phyloP scores from a whole-genome alignment of 1,140 invertebrate genomes.

The Ceratina japonica region DNA sequence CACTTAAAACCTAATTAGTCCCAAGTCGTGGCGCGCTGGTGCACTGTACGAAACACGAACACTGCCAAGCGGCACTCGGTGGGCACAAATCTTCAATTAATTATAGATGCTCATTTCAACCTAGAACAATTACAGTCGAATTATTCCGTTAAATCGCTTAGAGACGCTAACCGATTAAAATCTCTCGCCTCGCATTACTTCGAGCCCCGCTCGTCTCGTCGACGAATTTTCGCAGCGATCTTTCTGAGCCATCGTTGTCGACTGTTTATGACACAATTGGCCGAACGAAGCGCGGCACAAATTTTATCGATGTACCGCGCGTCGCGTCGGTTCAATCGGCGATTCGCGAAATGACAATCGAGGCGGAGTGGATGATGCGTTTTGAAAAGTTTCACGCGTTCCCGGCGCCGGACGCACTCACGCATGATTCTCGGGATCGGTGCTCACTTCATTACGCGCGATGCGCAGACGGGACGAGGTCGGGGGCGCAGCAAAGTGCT shows the following conservation, averaged over 20 bases:
- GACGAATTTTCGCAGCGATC: no score
- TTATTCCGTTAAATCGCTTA: neutral
- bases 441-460: constrained; percentile 52
- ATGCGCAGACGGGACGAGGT: neutral
- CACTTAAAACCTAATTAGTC: constrained; percentile 61
- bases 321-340: neutral
- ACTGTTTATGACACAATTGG: no score
- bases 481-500: constrained; percentile 59
- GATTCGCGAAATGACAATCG: constrained; percentile 19
- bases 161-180: neutral
- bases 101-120: constrained; percentile 32
- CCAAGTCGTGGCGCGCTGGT: constrained; percentile 27
- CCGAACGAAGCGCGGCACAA: neutral
- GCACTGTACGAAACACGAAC: constrained; percentile 41
- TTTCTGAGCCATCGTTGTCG: no score
- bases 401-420: neutral
- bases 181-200: neutral
- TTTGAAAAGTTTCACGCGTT: constrained; percentile 13
- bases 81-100: constrained; percentile 48
- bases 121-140: constrained; percentile 33
- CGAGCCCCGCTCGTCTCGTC: no score
- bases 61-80: constrained; percentile 30
- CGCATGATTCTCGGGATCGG: constrained; percentile 7
- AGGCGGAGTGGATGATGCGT: neutral
- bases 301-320: neutral